Evolutionary conservation across 1,140 invertebrate genomes (phyloP).

Genomic region (Drosophila albomicans): DNA sequence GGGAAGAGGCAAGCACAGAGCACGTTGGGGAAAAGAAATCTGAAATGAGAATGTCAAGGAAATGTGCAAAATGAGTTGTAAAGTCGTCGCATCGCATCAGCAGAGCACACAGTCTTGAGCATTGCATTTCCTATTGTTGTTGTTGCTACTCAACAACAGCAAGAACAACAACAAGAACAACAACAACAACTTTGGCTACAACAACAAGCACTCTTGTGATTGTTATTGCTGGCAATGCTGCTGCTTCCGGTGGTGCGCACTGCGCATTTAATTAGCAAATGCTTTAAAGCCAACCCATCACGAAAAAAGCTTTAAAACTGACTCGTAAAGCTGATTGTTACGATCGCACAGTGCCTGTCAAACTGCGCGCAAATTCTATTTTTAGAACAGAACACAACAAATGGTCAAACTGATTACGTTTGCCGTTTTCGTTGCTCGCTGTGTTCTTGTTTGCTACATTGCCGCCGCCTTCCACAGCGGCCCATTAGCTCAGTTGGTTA

Average conservation of each 20-base stretch:
- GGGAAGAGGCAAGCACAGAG: conserved; percentile 23
- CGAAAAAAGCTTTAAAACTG: conserved; percentile 9
- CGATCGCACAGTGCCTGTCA: conserved; percentile 24
- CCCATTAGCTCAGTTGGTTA: conserved; percentile 86
- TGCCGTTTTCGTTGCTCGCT: neutral
- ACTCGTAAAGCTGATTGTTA: conserved; percentile 5
- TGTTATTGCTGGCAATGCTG: conserved; percentile 19
- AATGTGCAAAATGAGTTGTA: conserved; percentile 81
- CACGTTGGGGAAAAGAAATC: conserved; percentile 19
- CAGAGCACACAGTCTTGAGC: conserved; percentile 1
- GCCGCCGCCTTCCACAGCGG: conserved; percentile 36
- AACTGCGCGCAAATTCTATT: conserved; percentile 30
- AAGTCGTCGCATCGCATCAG: conserved; percentile 40
- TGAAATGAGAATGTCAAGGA: conserved; percentile 80
- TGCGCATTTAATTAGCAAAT: conserved; percentile 44
- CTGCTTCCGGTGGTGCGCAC: conserved; percentile 26
- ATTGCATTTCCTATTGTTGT: conserved; percentile 29
- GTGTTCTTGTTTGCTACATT: neutral
- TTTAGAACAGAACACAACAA: conserved; percentile 29
- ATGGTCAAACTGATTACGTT: conserved; percentile 20
- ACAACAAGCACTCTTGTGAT: conserved; percentile 21
- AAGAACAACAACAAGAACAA: neutral
- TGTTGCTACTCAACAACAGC: conserved; percentile 16
- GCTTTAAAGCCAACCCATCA: conserved; percentile 5
- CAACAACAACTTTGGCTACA: conserved; percentile 4